These are phyloP conservation scores for Chionodraco myersi DNA, from an alignment of 2,113 vertebrate species.

Conservation along the genomic window DNA sequence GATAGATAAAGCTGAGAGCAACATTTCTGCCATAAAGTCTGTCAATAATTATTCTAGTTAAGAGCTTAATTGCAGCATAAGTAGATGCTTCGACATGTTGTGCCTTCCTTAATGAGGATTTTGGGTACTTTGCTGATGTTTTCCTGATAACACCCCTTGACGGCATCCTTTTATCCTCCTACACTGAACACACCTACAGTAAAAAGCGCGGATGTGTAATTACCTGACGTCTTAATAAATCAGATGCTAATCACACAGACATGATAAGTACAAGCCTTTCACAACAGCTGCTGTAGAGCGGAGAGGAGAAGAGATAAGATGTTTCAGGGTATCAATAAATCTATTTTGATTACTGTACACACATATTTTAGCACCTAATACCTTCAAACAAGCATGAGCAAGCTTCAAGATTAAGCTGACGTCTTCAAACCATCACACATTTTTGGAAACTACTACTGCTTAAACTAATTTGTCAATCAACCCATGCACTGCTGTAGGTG, in stretches of 20 bases:
- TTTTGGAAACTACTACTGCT: constrained; percentile 44
- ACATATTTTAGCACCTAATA: not conserved
- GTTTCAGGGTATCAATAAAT: constrained; percentile 27
- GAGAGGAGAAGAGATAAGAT: not conserved
- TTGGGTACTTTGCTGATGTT: constrained; percentile 15
- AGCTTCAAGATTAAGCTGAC: constrained; percentile 17
- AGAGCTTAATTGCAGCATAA: constrained; percentile 12
- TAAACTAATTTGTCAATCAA: constrained; percentile 60
- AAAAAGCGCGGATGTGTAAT: constrained; percentile 13
- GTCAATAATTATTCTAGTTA: constrained; percentile 26
- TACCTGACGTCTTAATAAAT: constrained; percentile 50
- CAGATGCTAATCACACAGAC: constrained; percentile 33
- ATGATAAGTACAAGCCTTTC: constrained; percentile 33
- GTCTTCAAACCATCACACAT: constrained; percentile 49
- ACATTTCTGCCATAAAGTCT: constrained; percentile 19
- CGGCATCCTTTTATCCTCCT: constrained; percentile 21
- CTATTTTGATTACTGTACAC: constrained; percentile 18
- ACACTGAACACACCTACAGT: constrained; percentile 8
- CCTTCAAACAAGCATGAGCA: constrained; percentile 20
- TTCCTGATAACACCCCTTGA: constrained; percentile 14
- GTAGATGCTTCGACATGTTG: constrained; percentile 28
- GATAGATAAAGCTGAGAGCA: not conserved
- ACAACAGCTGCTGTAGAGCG: constrained; percentile 18
- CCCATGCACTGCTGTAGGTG: not conserved
- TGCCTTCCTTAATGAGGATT: not conserved